Evolutionary conservation across 2,888 invertebrate species (phyloP).

Genomic region (Cynaeus angustus): DNA sequence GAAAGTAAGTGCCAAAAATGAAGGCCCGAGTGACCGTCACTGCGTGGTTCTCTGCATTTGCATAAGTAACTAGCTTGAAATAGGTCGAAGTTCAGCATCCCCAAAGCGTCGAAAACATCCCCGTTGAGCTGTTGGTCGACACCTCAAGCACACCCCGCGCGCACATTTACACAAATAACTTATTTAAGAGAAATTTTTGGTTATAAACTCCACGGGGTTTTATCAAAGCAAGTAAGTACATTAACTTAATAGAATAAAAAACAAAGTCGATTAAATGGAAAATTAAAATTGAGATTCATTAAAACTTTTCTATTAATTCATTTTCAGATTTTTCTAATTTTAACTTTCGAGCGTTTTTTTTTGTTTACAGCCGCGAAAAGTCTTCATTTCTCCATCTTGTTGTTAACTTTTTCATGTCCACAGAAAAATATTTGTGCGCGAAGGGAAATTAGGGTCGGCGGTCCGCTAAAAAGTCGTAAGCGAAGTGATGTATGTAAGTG

Average conservation of each 20-base stretch:
- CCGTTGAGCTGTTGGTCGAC: conserved; percentile 41
- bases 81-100: conserved; percentile 50
- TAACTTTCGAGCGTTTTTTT: no score
- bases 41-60: conserved; percentile 50
- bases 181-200: conserved; percentile 40
- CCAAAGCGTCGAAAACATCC: conserved; percentile 48
- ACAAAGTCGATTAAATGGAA: no score
- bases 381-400: no score
- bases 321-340: not conserved
- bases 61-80: conserved; percentile 56
- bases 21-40: conserved; percentile 44
- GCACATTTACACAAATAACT: conserved; percentile 43
- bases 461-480: conserved; percentile 19
- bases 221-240: no score
- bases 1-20: conserved; percentile 50
- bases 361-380: no score
- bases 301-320: not conserved
- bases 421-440: not conserved
- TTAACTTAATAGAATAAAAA: no score
- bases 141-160: conserved; percentile 33
- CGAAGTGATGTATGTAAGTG: conserved; percentile 40
- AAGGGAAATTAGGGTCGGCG: conserved; percentile 24
- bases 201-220: not conserved
- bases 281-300: not conserved
- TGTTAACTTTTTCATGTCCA: not conserved